Conservation (phyloP, 2,797 vertebrate genomes). For the Gymnoscopelus microlampas region DNA sequence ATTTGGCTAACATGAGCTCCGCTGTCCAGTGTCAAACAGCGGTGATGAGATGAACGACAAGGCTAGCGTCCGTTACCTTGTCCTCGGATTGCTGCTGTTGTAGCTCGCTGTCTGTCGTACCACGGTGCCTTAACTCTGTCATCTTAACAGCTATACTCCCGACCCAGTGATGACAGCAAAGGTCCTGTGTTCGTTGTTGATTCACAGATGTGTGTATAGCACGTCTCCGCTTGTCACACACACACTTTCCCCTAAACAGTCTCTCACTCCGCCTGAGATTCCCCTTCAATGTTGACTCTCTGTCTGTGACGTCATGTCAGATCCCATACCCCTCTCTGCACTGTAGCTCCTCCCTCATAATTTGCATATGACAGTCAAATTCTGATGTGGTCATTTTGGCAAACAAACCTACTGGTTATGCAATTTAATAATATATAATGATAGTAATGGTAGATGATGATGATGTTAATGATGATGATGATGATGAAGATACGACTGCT, state of each 20-base stretch:
- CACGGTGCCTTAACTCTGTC: conserved; percentile 83
- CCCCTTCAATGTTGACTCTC: conserved; percentile 3
- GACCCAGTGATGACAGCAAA: conserved; percentile 28
- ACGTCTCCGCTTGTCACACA: conserved; percentile 13
- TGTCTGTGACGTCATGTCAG: not conserved
- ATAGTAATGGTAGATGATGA: no score
- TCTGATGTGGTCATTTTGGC: no score
- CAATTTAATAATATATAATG: no score
- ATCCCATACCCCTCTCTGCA: no score
- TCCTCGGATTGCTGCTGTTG: conserved; percentile 76
- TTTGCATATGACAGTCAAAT: no score
- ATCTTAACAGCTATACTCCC: conserved; percentile 56
- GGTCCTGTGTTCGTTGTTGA: conserved; percentile 28
- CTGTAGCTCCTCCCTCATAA: no score
- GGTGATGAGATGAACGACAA: not conserved
- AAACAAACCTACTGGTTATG: no score
- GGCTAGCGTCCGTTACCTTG: conserved; percentile 71
- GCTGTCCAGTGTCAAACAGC: not conserved
- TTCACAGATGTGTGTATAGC: conserved; percentile 10
- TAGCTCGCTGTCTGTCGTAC: conserved; percentile 69
- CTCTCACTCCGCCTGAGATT: not conserved
- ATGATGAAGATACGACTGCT: no score
- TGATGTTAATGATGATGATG: no score
- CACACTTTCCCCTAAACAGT: conserved; percentile 22
- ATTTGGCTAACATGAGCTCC: conserved; percentile 47